Base-by-base conservation (phyloP, 2,888 invertebrate species). In the Tetramorium bicarinatum region DNA sequence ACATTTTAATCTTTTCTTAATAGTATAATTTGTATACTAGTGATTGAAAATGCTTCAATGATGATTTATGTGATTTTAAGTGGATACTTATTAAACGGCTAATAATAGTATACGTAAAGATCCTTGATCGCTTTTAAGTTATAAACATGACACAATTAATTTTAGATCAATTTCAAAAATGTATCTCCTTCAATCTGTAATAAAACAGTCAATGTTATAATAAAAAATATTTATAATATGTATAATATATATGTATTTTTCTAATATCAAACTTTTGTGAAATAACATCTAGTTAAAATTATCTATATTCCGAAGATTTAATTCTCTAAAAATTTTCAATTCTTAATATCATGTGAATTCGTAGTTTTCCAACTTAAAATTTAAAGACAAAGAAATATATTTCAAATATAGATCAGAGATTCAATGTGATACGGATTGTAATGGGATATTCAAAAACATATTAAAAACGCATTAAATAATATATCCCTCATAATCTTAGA, bases 61-160 rank as follows among this genome's bases (percentile, higher is more conserved):
- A 71, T 2, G n/a, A 71, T 80, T 71, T 61, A 79, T 79, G 25
- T 25, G 71, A 71, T 18, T 80, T 80, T 71, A 80, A 80, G 38
- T 80, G 18, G 59, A 13, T 34, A 38, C 4, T 49, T 29, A 21
- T 80, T 80, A 18, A 15, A 61, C 9, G 3, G n/a, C 13, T 80
- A 69, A 61, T 59, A 80, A 71, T 80, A n/a, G 38, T 18, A 69
- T 59, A 3, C 38, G 13, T 21, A 2, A n/a, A 44, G 4, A 79
- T 38, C 6, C 7, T 7, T 59, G 41, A 66, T 52, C 41, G 6
- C 8, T 77, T 77, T 79, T 59, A 34, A 34, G 15, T 11, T 47
- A 44, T 56, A 21, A 56, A 77, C 11, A n/a, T 21, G 25, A 18
- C 9, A 29, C 11, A 15, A 54, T 21, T 67, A 21, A 44, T 25